phyloP scores from a whole-genome alignment of 2,113 vertebrate genomes.

The Caretta caretta region DNA sequence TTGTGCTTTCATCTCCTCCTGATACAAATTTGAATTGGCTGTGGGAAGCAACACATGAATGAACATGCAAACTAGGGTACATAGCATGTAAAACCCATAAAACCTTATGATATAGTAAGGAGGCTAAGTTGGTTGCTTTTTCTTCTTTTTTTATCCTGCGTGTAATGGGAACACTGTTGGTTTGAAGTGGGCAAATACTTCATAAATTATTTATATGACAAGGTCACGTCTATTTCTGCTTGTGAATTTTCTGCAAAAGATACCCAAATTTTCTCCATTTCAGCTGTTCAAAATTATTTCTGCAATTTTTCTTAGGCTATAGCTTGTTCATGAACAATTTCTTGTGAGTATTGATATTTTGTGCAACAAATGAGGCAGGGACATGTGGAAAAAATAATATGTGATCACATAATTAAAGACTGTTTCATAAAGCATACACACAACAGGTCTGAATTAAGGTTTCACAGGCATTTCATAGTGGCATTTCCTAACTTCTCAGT shows the following conservation, averaged over 20 bases:
- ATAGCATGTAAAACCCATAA: constrained; percentile 14
- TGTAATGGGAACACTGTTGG: background rate
- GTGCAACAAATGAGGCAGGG: background rate
- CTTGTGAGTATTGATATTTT: background rate
- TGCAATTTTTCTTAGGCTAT: constrained; percentile 1
- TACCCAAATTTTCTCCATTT: background rate
- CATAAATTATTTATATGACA: background rate
- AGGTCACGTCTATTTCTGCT: background rate
- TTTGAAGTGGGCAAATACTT: background rate
- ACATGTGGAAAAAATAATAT: background rate
- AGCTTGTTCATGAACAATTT: constrained; percentile 26
- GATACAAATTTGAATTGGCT: constrained; percentile 5
- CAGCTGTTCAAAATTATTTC: background rate
- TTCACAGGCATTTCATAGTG: no score
- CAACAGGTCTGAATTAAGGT: no score
- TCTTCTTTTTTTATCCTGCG: background rate
- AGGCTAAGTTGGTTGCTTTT: background rate
- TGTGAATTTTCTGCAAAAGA: constrained; percentile 2
- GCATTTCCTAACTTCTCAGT: background rate
- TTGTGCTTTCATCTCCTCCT: background rate
- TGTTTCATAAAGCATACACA: background rate
- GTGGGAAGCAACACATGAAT: background rate
- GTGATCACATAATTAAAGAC: background rate
- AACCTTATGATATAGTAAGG: background rate
- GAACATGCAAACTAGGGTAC: background rate